These are phyloP conservation scores for Caenorhabditis macrosperma DNA, from an alignment of 2,888 invertebrate species.

Conservation along the genomic window DNA sequence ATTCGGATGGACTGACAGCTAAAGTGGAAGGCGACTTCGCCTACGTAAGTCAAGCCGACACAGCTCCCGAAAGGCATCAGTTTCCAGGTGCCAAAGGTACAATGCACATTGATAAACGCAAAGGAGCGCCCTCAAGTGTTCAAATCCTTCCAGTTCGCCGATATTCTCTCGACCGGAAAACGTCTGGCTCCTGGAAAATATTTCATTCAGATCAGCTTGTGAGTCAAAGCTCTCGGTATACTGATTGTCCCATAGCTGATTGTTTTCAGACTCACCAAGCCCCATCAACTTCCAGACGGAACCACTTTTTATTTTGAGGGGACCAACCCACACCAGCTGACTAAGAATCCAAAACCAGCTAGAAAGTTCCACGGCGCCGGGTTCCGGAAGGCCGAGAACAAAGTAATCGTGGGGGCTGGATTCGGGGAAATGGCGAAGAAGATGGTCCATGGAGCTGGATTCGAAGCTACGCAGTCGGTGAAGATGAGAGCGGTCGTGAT, in stretches of 20 bases:
- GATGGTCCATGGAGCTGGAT: slow-evolving; percentile 10
- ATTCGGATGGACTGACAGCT: background rate
- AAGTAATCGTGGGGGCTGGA: slow-evolving; percentile 2
- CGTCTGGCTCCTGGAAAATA: background rate
- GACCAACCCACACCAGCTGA: background rate
- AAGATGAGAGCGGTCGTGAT: slow-evolving; percentile 2
- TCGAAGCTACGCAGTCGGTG: background rate
- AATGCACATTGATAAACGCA: background rate
- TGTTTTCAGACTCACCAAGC: background rate
- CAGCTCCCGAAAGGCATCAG: too few relatives aligned
- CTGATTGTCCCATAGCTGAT: too few relatives aligned
- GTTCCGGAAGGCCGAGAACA: background rate
- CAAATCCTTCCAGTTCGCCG: background rate
- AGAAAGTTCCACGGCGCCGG: background rate
- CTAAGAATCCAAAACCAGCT: background rate
- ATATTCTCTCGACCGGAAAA: background rate
- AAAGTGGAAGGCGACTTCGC: background rate
- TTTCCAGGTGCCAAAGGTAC: background rate
- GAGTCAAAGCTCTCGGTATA: background rate
- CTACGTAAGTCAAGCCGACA: too few relatives aligned
- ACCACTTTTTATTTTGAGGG: background rate
- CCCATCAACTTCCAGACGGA: background rate
- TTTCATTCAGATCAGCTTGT: background rate
- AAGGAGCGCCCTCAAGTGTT: background rate
- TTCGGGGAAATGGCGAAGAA: background rate